A percentile compares a stretch with the other conserved stretches of the same genome.
Evolutionary conservation across 2,888 invertebrate species (phyloP).

Genomic region (Chelonus formosanus): DNA sequence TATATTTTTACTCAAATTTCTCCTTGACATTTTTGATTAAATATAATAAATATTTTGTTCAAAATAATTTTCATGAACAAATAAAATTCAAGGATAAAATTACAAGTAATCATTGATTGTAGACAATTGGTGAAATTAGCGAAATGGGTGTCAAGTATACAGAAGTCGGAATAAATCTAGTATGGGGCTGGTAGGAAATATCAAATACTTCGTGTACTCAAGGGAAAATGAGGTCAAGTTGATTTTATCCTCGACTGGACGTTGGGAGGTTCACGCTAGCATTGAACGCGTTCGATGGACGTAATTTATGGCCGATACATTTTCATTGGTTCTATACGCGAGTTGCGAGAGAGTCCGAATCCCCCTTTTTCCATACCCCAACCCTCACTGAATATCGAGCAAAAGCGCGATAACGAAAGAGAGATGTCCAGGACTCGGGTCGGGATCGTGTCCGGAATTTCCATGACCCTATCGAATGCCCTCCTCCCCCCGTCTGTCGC

Average conservation of each 20-base stretch:
- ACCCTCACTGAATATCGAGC: slow-evolving; percentile 35
- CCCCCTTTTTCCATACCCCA: slow-evolving; percentile 10
- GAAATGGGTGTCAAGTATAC: neutral
- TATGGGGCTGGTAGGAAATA: neutral
- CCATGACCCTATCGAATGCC: slow-evolving; percentile 31
- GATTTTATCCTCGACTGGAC: slow-evolving; percentile 46
- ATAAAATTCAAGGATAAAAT: too few relatives aligned
- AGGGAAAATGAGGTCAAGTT: slow-evolving; percentile 50
- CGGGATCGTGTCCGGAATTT: slow-evolving; percentile 39
- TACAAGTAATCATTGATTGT: too few relatives aligned
- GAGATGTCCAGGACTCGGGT: slow-evolving; percentile 38
- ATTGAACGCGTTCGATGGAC: slow-evolving; percentile 40
- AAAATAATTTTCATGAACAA: too few relatives aligned
- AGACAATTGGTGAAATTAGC: too few relatives aligned
- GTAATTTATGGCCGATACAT: slow-evolving; percentile 53
- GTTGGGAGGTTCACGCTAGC: slow-evolving; percentile 25
- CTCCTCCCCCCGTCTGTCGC: neutral
- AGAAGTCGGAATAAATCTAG: slow-evolving; percentile 1
- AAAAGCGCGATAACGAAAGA: slow-evolving; percentile 37
- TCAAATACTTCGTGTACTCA: slow-evolving; percentile 3
- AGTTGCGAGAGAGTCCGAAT: slow-evolving; percentile 6
- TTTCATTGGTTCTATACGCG: slow-evolving; percentile 42
- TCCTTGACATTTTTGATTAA: too few relatives aligned
- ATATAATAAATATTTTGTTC: too few relatives aligned
- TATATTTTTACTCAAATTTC: too few relatives aligned